Conservation (phyloP, 2,888 invertebrate genomes). For the Oscheius sp. region DNA sequence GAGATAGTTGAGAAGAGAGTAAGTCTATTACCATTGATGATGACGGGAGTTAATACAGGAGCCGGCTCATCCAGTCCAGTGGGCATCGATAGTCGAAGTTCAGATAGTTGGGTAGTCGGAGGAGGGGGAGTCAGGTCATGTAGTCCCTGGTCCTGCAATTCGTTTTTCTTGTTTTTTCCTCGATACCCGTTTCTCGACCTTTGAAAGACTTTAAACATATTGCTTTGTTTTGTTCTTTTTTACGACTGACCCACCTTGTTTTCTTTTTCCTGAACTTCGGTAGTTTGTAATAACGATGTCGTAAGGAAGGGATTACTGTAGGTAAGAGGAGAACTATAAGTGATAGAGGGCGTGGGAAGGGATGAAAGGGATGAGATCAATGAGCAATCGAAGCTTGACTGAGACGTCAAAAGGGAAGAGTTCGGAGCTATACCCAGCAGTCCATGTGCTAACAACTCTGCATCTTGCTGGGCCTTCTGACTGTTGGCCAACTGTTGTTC, state of each 20-base stretch:
- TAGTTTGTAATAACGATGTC: background rate
- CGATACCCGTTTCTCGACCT: background rate
- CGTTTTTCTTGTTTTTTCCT: background rate
- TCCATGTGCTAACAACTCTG: conserved; percentile 25
- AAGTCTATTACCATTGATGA: conserved; percentile 14
- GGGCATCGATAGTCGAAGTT: conserved; percentile 39
- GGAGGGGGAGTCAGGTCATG: background rate
- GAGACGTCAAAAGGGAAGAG: background rate
- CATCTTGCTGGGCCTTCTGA: background rate
- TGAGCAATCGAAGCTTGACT: conserved; percentile 4
- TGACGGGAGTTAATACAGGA: conserved; percentile 23
- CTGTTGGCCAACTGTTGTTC: conserved; percentile 15
- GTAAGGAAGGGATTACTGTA: conserved; percentile 30
- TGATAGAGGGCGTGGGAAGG: conserved; percentile 26
- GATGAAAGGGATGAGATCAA: conserved; percentile 28
- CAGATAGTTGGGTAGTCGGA: conserved; percentile 38
- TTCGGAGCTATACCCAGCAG: conserved; percentile 26
- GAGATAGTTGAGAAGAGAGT: background rate
- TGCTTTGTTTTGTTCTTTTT: background rate
- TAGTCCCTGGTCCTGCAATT: conserved; percentile 7
- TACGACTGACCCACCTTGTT: conserved; percentile 29
- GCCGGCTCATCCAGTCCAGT: background rate
- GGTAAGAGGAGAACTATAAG: conserved; percentile 34
- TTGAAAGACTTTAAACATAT: background rate
- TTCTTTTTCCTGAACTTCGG: conserved; percentile 17